These are phyloP conservation scores for Hippocampus zosterae DNA, from an alignment of 2,113 vertebrate species.

Conservation along the genomic window DNA sequence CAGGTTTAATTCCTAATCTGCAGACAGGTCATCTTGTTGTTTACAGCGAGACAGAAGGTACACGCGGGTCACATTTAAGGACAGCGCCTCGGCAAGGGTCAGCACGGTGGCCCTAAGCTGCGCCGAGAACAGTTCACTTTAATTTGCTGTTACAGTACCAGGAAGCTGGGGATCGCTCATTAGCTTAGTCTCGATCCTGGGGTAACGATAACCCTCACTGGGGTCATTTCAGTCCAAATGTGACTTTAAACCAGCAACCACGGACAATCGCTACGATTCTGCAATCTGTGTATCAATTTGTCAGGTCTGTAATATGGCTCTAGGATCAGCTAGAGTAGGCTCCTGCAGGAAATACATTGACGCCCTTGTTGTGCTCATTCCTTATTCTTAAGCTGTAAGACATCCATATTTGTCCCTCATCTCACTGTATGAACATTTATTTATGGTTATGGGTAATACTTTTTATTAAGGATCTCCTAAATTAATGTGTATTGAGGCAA, in stretches of 20 bases:
- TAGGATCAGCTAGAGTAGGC: neutral
- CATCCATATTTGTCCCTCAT: too few relatives aligned
- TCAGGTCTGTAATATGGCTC: too few relatives aligned
- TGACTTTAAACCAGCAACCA: neutral
- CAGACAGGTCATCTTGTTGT: conserved; percentile 44
- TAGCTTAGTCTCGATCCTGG: conserved; percentile 32
- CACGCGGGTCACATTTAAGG: conserved; percentile 31
- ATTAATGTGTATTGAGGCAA: too few relatives aligned
- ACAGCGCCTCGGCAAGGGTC: conserved; percentile 41
- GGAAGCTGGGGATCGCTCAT: conserved; percentile 38
- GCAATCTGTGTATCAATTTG: neutral
- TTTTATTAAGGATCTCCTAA: too few relatives aligned
- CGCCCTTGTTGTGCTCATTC: too few relatives aligned
- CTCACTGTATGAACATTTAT: too few relatives aligned
- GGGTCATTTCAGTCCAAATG: neutral
- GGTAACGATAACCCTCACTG: neutral
- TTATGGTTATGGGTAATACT: too few relatives aligned
- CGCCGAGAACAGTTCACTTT: conserved; percentile 54
- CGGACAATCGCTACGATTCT: neutral
- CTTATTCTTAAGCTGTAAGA: too few relatives aligned
- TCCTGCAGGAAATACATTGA: too few relatives aligned
- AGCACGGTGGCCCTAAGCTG: conserved; percentile 40
- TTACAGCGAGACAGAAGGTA: conserved; percentile 37
- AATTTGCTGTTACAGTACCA: conserved; percentile 65
- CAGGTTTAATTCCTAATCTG: conserved; percentile 39